Base-by-base conservation (phyloP, 1,140 invertebrate species). In the Drosophila arawakana region DNA sequence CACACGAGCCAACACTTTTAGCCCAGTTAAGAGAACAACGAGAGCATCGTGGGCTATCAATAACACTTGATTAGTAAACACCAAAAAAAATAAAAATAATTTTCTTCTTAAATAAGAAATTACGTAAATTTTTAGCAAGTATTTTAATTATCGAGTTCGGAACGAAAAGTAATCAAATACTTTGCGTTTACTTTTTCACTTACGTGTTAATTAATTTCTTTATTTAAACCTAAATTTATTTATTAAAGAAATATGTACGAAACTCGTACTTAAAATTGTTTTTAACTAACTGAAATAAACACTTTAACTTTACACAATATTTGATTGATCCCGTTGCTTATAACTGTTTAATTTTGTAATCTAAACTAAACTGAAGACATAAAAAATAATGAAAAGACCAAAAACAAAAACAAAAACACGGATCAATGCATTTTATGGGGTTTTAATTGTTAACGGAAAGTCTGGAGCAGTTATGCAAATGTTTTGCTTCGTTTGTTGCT, bases 391-490 rank as follows among this genome's bases (percentile, higher is more conserved):
- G 6, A 30, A 30, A 30, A 30, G 3, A 34, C 55, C n/a, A 21
- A 18, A 58, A 58, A 43, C 37, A 21, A 18, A 58, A 58, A 43
- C 37, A 58, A 43, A 18, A 46, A 58, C 44, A 68, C 30, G 55
- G 55, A 18, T 37, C 54, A 68, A 54, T 78, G 69, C 72, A 72
- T 78, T 73, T 76, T 39, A 68, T 68, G 74, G 61, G 62, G 57
- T 79, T 82, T 82, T 82, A 82, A 82, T 82, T 82, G 76, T 82
- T 82, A 82, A 83, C 80, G 80, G 80, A 82, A 82, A 77, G 62
- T 18, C 21, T 65, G 25, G 25, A 30, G 25, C 72, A 65, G 25
- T 62, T 76, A 49, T 47, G 35, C 37, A 58, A 62, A 44, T 55
- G 35, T 34, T 50, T 59, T 73, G 34, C 47, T 54, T 54, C 43